Conservation (phyloP, 2,797 vertebrate species). For the Pantherophis alleghaniensis region DNA sequence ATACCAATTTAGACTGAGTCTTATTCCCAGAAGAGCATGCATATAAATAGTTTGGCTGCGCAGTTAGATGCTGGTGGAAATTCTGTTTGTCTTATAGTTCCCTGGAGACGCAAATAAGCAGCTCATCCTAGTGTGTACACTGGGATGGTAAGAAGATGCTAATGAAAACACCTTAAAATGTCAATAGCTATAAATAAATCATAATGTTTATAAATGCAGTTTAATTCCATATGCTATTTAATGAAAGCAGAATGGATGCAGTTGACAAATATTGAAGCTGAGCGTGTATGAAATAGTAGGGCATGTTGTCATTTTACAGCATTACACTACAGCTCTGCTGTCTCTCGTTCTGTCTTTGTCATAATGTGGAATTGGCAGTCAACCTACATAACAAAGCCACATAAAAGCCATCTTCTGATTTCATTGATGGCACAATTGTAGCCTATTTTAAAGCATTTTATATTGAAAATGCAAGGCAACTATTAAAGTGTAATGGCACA, state of each 20-base stretch:
- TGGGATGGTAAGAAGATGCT: slow-evolving; percentile 14
- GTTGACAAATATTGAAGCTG: background rate
- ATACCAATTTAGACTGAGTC: slow-evolving; percentile 23
- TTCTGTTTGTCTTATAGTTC: slow-evolving; percentile 32
- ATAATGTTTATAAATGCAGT: slow-evolving; percentile 18
- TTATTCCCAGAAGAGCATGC: slow-evolving; percentile 23
- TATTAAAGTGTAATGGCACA: slow-evolving; percentile 70
- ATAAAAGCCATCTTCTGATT: slow-evolving; percentile 53
- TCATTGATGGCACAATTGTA: slow-evolving; percentile 33
- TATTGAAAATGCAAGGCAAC: slow-evolving; percentile 61
- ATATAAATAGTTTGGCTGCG: background rate
- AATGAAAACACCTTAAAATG: slow-evolving; percentile 35
- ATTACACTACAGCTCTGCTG: slow-evolving; percentile 30
- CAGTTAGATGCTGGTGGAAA: slow-evolving; percentile 20
- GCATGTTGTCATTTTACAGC: slow-evolving; percentile 21
- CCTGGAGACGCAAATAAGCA: slow-evolving; percentile 22
- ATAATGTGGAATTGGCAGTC: slow-evolving; percentile 50
- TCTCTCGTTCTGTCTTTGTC: slow-evolving; percentile 26
- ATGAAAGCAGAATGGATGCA: slow-evolving; percentile 5
- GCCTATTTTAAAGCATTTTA: slow-evolving; percentile 50
- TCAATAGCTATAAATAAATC: slow-evolving; percentile 31
- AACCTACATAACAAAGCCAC: slow-evolving; percentile 49
- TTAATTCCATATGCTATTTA: slow-evolving; percentile 29
- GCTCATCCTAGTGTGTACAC: slow-evolving; percentile 15
- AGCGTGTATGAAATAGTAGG: slow-evolving; percentile 4